These are phyloP conservation scores for Aulostomus chinensis DNA, from an alignment of 2,797 vertebrate species.

Conservation along the genomic window DNA sequence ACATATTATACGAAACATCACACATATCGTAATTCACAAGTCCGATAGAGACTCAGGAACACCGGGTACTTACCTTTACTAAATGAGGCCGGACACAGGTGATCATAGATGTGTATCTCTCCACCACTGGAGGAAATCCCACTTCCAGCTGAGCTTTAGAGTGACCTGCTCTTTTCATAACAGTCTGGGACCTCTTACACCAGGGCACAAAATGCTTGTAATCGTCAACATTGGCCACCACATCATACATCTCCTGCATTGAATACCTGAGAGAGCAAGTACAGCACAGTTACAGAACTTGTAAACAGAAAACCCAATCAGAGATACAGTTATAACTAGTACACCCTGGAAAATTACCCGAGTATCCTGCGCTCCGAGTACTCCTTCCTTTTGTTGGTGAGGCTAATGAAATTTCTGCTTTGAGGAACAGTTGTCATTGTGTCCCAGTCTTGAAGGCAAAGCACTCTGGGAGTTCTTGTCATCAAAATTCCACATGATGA, in stretches of 20 bases:
- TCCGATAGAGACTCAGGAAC: neutral
- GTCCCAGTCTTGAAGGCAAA: constrained; percentile 69
- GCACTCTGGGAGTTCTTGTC: constrained; percentile 75
- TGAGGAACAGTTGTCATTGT: constrained; percentile 62
- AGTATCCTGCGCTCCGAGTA: constrained; percentile 94
- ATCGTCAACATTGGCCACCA: constrained; percentile 93
- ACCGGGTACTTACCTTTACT: constrained; percentile 86
- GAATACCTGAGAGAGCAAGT: constrained; percentile 91
- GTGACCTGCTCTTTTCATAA: constrained; percentile 87
- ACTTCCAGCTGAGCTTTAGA: constrained; percentile 92
- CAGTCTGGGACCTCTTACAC: constrained; percentile 92
- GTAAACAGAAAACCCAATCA: neutral
- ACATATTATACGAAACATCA: no score
- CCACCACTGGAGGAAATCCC: constrained; percentile 91
- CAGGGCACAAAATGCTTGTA: constrained; percentile 95
- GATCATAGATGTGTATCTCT: constrained; percentile 93
- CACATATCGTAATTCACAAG: neutral
- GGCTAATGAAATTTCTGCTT: constrained; percentile 87
- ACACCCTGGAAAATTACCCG: constrained; percentile 77
- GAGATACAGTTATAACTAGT: neutral
- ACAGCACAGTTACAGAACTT: no score
- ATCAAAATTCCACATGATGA: constrained; percentile 84
- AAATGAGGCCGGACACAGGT: constrained; percentile 91
- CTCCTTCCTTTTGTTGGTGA: constrained; percentile 93
- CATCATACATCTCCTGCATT: constrained; percentile 97